Evolutionary conservation across 53 echinoderm and acorn worm genomes (phyloP).

Genomic region (Holothuria leucospilota): DNA sequence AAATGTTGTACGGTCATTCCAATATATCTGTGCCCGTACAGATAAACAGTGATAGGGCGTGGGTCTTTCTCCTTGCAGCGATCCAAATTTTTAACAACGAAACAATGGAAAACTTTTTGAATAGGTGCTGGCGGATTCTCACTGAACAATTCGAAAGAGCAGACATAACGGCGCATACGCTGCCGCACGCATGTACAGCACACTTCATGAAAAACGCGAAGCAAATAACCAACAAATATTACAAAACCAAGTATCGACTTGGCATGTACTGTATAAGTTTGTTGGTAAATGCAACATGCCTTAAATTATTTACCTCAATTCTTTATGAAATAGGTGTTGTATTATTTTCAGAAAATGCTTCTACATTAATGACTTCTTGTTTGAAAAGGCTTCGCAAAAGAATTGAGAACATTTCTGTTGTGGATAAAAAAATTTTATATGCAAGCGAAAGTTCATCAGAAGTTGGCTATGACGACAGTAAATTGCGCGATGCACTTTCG

Average conservation of each 20-base stretch:
- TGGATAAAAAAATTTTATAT: neutral
- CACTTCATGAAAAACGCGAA: neutral
- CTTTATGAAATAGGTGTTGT: neutral
- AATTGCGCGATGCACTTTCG: neutral
- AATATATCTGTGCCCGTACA: too few relatives aligned
- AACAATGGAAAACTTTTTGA: too few relatives aligned
- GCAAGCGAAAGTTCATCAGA: neutral
- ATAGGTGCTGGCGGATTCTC: too few relatives aligned
- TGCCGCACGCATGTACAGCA: too few relatives aligned
- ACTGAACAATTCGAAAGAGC: too few relatives aligned
- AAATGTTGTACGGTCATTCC: too few relatives aligned
- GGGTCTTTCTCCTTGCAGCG: too few relatives aligned
- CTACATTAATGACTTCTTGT: neutral
- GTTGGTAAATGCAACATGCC: neutral
- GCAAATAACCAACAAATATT: neutral
- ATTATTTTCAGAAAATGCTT: neutral
- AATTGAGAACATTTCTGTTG: neutral
- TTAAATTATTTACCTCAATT: neutral
- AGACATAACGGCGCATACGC: too few relatives aligned
- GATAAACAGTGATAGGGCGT: too few relatives aligned
- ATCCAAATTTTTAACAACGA: too few relatives aligned
- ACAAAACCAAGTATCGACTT: neutral
- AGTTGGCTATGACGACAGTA: neutral
- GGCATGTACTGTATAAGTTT: neutral
- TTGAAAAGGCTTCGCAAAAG: neutral